Evolutionary conservation across 2,888 invertebrate genomes (phyloP).

Genomic region (Trissolcus brochymenae): DNA sequence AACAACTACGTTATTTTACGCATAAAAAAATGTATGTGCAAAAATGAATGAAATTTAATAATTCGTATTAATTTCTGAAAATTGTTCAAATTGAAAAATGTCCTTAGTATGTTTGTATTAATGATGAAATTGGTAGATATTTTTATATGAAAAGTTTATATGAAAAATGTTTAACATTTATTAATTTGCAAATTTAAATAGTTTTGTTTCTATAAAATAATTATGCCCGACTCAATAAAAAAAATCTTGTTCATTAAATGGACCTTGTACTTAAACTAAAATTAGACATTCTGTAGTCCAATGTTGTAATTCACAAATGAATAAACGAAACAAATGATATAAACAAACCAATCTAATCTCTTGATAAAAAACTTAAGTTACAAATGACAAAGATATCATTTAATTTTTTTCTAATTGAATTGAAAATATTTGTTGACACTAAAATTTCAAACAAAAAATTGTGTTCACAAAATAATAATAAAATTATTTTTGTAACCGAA

Average conservation of each 20-base stretch:
- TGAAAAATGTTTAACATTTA: neutral
- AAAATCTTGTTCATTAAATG: constrained; percentile 15
- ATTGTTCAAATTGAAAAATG: no score
- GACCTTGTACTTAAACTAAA: constrained; percentile 41
- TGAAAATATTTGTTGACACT: neutral
- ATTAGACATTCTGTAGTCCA: constrained; percentile 29
- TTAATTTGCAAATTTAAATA: neutral
- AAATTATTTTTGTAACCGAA: constrained; percentile 44
- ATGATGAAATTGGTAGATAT: no score
- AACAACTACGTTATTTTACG: no score
- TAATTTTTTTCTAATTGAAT: neutral
- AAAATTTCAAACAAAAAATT: neutral
- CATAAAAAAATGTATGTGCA: no score
- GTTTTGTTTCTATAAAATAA: neutral
- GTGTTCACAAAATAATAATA: neutral
- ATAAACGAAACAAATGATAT: constrained; percentile 8
- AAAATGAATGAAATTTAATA: no score
- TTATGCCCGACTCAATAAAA: neutral
- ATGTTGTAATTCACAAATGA: constrained; percentile 21
- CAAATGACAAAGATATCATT: neutral
- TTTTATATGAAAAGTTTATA: no score
- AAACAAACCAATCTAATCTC: neutral
- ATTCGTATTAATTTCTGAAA: no score
- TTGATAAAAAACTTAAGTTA: neutral
- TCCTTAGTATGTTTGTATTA: no score